These are phyloP conservation scores for Xestia sexstrigata DNA, from an alignment of 2,888 invertebrate genomes.

Conservation along the genomic window DNA sequence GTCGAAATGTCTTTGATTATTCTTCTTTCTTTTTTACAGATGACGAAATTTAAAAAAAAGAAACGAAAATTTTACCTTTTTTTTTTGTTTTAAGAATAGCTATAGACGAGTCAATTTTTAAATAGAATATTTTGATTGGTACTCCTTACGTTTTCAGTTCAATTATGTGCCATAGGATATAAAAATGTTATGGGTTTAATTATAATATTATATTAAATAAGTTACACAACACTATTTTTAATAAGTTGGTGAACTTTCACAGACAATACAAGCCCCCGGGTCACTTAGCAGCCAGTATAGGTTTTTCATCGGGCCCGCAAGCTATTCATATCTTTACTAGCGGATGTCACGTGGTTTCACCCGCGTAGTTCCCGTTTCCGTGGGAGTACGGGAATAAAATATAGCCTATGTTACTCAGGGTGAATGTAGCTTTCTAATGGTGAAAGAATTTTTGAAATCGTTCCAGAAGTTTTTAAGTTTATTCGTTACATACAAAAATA, in stretches of 20 bases:
- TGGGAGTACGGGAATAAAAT: no score
- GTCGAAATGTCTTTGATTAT: not conserved
- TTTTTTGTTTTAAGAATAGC: conserved; percentile 21
- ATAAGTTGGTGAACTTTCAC: conserved; percentile 7
- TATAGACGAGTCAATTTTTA: conserved; percentile 48
- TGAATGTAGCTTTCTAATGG: no score
- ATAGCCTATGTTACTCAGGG: no score
- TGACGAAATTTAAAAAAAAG: conserved; percentile 33
- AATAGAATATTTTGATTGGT: conserved; percentile 40
- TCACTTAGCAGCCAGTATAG: no score
- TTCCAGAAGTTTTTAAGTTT: no score
- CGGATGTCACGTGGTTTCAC: no score
- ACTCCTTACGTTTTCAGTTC: conserved; percentile 44
- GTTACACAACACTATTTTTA: conserved; percentile 21
- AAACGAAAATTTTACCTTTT: conserved; percentile 36
- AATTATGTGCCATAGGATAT: conserved; percentile 59
- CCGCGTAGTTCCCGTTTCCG: no score
- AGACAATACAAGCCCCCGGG: no score
- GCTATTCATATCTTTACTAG: no score
- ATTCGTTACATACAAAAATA: no score
- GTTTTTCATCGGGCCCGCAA: no score
- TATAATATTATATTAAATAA: conserved; percentile 16
- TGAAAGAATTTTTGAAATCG: no score
- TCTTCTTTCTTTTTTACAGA: conserved; percentile 35
- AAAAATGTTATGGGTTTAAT: conserved; percentile 32